phyloP scores from a whole-genome alignment of 2,888 invertebrate species.

The Imbricaverruca yamaguchii region DNA sequence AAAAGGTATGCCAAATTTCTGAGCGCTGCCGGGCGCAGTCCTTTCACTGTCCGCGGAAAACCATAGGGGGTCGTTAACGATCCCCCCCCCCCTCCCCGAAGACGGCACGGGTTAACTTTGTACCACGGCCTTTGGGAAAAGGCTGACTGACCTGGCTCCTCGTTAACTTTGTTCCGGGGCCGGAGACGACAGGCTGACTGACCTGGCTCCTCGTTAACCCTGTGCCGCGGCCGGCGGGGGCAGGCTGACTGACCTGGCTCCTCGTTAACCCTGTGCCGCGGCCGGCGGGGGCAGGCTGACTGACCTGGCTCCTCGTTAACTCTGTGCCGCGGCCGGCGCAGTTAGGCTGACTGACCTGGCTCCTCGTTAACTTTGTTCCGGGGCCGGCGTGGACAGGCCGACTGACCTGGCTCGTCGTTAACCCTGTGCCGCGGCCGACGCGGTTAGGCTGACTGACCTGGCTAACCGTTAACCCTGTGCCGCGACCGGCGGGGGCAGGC shows the following conservation, averaged over 20 bases:
- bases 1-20: not conserved
- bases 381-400: not conserved
- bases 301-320: too few species aligned
- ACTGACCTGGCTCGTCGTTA: not conserved
- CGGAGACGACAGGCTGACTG: too few species aligned
- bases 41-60: too few species aligned
- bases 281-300: too few species aligned
- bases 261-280: too few species aligned
- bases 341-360: too few species aligned
- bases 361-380: not conserved
- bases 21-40: not conserved
- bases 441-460: not conserved
- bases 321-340: too few species aligned
- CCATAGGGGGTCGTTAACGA: too few species aligned
- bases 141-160: constrained; percentile 14
- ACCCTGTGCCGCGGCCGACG: not conserved
- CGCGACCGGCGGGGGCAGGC: not conserved
- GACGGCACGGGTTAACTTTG: not conserved
- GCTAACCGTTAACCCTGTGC: not conserved
- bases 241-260: too few species aligned
- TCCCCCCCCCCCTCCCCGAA: too few species aligned
- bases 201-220: constrained; percentile 7
- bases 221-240: not conserved
- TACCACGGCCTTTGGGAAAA: not conserved
- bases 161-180: not conserved